Evolutionary conservation across 2,888 invertebrate species (phyloP), one percentile per base, ranked within the genome.

Genomic region (Drosophila nigritarsus): DNA sequence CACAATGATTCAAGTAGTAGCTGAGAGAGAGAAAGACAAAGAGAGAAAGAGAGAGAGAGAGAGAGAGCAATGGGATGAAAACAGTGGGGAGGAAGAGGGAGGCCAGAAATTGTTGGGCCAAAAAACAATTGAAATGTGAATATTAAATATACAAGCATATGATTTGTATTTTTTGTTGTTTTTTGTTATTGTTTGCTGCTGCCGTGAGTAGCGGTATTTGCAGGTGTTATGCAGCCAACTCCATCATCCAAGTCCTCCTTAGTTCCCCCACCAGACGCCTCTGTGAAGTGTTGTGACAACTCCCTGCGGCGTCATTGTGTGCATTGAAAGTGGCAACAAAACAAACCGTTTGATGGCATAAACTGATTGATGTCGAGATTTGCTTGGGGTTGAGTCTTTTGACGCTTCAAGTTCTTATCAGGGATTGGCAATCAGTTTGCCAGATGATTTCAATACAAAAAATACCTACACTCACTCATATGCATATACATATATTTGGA

Each of bases 81-180:
- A 45, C 8, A 51, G 53, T 13, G 18, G 1, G 27, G 58, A 38
- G 32, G 30, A 38, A 32, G 56, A 73, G 71, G 80, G 65, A 72
- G 65, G 72, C 62, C 68, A 73, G 65, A 42, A 73, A 59, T 61
- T 58, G 58, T 60, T 54, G 59, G 62, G 63, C 59, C 65, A 69
- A 77, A 85, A 81, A 84, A 79, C 81, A 83, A 87, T 87, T 86
- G 83, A 82, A 87, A 86, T 86, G 82, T 87, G 86, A 87, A 87
- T 87, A 87, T 87, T 87, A 87, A 87, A 87, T 87, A 76, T 73
- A 80, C 72, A 75, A 87, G 83, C 71, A 83, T 61, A 82, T 74
- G 82, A 73, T 78, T 80, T 78, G 73, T 71, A 66, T 70, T 65
- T 51, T 55, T 61, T 42, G 18, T 54, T 49, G 24, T 49, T 51